Evolutionary conservation across 2,113 vertebrate species (phyloP).

Genomic region (Sitta europaea): DNA sequence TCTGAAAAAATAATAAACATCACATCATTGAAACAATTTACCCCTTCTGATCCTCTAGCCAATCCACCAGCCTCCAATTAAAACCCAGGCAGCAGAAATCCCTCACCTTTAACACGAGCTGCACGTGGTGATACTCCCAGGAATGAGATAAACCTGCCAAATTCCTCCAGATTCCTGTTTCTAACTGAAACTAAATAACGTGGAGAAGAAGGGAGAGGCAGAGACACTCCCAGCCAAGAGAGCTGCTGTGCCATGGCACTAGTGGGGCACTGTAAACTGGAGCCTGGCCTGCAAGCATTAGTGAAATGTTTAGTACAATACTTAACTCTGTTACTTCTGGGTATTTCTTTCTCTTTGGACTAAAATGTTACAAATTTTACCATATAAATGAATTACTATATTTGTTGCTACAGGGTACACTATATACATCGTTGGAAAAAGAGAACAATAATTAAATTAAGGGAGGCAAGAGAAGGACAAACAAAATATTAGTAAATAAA

Average conservation of each 20-base stretch:
- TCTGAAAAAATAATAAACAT: constrained; percentile 33
- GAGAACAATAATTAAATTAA: constrained; percentile 67
- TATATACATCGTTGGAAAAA: constrained; percentile 52
- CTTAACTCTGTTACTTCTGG: background rate
- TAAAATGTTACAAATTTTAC: constrained; percentile 31
- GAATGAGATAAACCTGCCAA: background rate
- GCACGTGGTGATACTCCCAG: background rate
- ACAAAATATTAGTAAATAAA: constrained; percentile 72
- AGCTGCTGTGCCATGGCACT: background rate
- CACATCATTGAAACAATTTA: background rate
- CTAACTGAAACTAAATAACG: background rate
- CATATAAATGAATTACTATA: constrained; percentile 8
- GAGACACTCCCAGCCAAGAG: constrained; percentile 5
- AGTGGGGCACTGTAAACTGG: background rate
- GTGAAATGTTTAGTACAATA: constrained; percentile 43
- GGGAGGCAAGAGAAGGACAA: constrained; percentile 39
- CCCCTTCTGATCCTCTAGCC: constrained; percentile 37
- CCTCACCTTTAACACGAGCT: background rate
- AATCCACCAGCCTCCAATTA: background rate
- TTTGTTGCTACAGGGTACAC: constrained; percentile 36
- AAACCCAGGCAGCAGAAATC: background rate
- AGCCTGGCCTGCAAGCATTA: constrained; percentile 76
- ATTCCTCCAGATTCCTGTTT: background rate
- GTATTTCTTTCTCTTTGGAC: background rate
- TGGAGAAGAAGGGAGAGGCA: background rate